Conservation (phyloP, 2,888 invertebrate species). For the Leistus spinibarbis region DNA sequence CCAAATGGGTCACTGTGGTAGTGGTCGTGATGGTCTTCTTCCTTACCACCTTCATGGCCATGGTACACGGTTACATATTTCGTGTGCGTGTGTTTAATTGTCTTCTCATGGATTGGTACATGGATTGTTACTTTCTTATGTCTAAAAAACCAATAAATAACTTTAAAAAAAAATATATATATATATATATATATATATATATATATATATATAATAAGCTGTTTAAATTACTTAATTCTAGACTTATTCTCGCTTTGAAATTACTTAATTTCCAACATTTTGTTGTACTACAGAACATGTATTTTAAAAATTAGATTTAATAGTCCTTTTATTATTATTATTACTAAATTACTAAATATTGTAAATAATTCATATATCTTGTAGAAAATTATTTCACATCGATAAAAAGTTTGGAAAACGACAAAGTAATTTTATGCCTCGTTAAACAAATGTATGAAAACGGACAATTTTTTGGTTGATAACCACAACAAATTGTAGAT, state of each 20-base stretch:
- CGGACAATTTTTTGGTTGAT: too few relatives aligned
- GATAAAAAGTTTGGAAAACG: not conserved
- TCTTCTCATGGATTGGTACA: slow-evolving; percentile 71
- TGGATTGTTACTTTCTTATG: slow-evolving; percentile 71
- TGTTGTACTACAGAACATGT: too few relatives aligned
- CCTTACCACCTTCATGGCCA: slow-evolving; percentile 53
- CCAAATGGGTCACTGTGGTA: slow-evolving; percentile 20
- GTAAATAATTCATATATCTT: not conserved
- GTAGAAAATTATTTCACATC: not conserved
- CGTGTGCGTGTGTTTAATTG: slow-evolving; percentile 73
- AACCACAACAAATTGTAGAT: too few relatives aligned
- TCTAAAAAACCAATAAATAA: slow-evolving; percentile 55
- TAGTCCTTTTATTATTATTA: too few relatives aligned
- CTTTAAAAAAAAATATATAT: not conserved
- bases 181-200: not conserved
- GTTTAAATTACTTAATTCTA: not conserved
- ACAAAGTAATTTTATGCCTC: too few relatives aligned
- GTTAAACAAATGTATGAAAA: too few relatives aligned
- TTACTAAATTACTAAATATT: too few relatives aligned
- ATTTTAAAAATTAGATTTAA: too few relatives aligned
- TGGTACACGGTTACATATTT: slow-evolving; percentile 72
- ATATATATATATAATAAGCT: not conserved
- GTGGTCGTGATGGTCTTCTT: slow-evolving; percentile 21
- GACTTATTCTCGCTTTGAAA: too few relatives aligned
- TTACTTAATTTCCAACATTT: too few relatives aligned